Evolutionary conservation across 2,113 vertebrate genomes (phyloP).

Genomic region (Acanthochromis polyacanthus): DNA sequence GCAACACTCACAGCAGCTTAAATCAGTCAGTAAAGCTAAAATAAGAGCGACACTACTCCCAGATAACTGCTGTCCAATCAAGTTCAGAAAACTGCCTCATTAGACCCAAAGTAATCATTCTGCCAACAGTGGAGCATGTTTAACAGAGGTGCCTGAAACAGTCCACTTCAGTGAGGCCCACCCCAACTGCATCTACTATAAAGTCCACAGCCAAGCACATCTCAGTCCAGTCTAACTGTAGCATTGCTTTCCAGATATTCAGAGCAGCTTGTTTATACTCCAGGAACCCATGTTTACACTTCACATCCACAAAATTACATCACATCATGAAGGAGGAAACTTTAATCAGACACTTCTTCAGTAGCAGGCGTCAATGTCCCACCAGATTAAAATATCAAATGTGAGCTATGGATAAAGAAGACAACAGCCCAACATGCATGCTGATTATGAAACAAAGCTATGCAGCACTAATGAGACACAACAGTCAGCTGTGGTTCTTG

Average conservation of each 20-base stretch:
- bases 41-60: constrained; percentile 25
- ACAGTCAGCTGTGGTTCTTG: constrained; percentile 50
- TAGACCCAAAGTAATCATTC: constrained; percentile 54
- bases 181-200: constrained; percentile 43
- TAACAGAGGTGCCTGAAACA: constrained; percentile 24
- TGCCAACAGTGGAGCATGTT: constrained; percentile 46
- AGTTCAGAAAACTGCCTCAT: constrained; percentile 32
- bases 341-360: constrained; percentile 59
- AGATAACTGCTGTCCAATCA: constrained; percentile 22
- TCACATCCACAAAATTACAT: constrained; percentile 68
- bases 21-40: constrained; percentile 18
- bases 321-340: constrained; percentile 56
- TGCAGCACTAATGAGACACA: constrained; percentile 49
- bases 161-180: constrained; percentile 35
- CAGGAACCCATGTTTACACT: constrained; percentile 64
- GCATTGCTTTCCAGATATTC: constrained; percentile 62
- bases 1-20: not conserved
- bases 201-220: constrained; percentile 50
- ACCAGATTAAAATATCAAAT: constrained; percentile 53
- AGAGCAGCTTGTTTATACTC: constrained; percentile 69
- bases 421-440: constrained; percentile 34
- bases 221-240: constrained; percentile 36
- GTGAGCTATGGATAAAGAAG: constrained; percentile 42
- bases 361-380: constrained; percentile 47
- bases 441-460: constrained; percentile 55